Evolutionary conservation across 2,888 invertebrate genomes (phyloP).

Genomic region (Dorcus parallelipipedus): DNA sequence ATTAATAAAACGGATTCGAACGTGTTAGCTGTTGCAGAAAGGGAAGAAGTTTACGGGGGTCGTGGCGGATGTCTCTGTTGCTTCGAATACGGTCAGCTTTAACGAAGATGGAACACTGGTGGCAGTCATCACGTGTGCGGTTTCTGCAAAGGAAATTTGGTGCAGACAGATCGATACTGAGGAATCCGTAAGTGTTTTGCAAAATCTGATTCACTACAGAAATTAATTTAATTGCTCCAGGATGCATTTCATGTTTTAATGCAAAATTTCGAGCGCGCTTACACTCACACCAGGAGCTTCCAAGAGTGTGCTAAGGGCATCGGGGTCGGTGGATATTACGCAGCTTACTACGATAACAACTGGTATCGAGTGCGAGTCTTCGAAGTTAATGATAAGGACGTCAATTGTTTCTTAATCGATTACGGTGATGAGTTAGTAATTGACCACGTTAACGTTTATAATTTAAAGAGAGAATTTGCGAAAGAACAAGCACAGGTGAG

Average conservation of each 20-base stretch:
- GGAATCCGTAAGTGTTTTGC: conserved; percentile 47
- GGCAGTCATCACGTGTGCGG: conserved; percentile 47
- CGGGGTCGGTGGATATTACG: conserved; percentile 47
- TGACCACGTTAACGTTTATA: conserved; percentile 54
- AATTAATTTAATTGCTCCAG: conserved; percentile 30
- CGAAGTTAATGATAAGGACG: conserved; percentile 30
- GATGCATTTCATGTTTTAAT: conserved; percentile 44
- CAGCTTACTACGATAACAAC: conserved; percentile 44
- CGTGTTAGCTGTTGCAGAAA: conserved; percentile 44
- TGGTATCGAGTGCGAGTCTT: conserved; percentile 44
- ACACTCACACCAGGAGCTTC: conserved; percentile 31
- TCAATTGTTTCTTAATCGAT: conserved; percentile 68
- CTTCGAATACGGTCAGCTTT: conserved; percentile 42
- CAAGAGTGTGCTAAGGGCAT: conserved; percentile 23
- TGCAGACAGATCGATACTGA: conserved; percentile 51
- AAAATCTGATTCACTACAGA: not conserved
- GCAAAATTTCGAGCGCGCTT: conserved; percentile 45
- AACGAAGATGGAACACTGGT: conserved; percentile 45
- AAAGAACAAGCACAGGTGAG: conserved; percentile 65
- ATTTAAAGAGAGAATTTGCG: conserved; percentile 62
- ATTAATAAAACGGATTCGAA: not conserved
- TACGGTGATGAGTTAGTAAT: conserved; percentile 67
- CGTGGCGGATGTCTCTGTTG: conserved; percentile 39
- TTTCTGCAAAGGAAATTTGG: conserved; percentile 53
- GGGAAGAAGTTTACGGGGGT: conserved; percentile 18